These are phyloP conservation scores for Argyrosomus japonicus DNA, from an alignment of 2,113 vertebrate genomes.

Conservation along the genomic window DNA sequence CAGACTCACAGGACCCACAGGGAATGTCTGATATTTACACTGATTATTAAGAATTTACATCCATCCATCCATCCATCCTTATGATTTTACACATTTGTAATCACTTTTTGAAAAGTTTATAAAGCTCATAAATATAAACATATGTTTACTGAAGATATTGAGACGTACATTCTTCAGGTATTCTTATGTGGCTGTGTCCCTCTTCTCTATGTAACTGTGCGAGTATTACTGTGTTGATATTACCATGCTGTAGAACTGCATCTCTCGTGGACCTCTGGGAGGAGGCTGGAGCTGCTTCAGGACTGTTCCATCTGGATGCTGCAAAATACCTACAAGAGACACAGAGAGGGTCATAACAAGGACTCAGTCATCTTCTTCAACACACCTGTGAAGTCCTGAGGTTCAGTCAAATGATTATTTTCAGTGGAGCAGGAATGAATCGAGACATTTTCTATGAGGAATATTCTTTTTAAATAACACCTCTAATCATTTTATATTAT, in stretches of 20 bases:
- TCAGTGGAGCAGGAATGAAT: no score
- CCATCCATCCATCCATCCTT: neutral
- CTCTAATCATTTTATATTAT: no score
- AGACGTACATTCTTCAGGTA: no score
- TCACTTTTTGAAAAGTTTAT: neutral
- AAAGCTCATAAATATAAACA: no score
- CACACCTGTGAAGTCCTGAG: no score
- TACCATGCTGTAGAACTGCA: conserved; percentile 98
- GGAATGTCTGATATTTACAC: neutral
- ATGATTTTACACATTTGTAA: neutral
- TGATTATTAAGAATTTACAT: neutral
- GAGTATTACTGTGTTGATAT: conserved; percentile 15
- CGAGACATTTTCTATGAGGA: no score
- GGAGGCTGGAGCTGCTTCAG: conserved; percentile 97
- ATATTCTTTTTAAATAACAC: no score
- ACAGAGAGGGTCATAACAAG: neutral
- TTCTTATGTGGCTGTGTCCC: no score
- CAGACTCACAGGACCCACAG: neutral
- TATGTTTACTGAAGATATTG: no score
- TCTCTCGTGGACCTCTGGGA: conserved; percentile 94
- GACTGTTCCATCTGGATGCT: conserved; percentile 98
- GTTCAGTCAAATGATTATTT: no score
- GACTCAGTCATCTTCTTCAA: no score
- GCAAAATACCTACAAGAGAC: conserved; percentile 88
- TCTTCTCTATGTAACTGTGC: no score